Evolutionary conservation across 92 coral and sea anemone genomes (phyloP), one percentile per base, ranked within the genome.

Genomic region (Chrysogorgia sp.): DNA sequence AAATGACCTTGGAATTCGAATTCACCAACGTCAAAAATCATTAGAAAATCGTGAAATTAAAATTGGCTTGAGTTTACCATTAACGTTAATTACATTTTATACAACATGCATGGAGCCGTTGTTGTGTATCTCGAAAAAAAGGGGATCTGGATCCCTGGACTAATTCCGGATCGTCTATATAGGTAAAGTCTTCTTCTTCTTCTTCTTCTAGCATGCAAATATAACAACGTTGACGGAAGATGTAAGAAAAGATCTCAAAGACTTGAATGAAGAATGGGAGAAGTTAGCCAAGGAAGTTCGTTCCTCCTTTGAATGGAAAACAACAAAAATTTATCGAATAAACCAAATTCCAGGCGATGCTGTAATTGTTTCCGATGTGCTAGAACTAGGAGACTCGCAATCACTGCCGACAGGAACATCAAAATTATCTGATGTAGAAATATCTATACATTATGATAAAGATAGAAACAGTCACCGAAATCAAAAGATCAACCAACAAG

Each of bases 221-320:
- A 2, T 63, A 0, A 33, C 47, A 63, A 15, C 45, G 43, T 63
- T 63, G 45, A 7, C 22, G 15, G 0, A 63, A 12, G 69, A 63
- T 1, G 43, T 63, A 17, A 63, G 45, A 19, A 28, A 31, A 41
- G 10, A 22, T 1, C 43, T 63, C n/a, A 1, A 0, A 30, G 12
- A 31, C 3, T 63, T 63, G 15, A 41, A 29, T 31, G 48, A 63
- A 63, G 23, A 63, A 63, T 63, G 69, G 69, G 21, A 29, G 23
- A 4, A 1, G 33, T 8, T 63, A 13, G 43, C 47, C 10, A 31
- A 33, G 24, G 48, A 63, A 63, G 43, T 63, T 32, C 69, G 69
- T 63, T 63, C 69, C 8, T 63, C 69, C 19, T 15, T 32, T 22
- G 69, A 63, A 34, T 63, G 69, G 69, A 63, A 33, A 63, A 21